Base-by-base conservation (phyloP, 2,113 vertebrate genomes). In the Cyphotilapia sp. region DNA sequence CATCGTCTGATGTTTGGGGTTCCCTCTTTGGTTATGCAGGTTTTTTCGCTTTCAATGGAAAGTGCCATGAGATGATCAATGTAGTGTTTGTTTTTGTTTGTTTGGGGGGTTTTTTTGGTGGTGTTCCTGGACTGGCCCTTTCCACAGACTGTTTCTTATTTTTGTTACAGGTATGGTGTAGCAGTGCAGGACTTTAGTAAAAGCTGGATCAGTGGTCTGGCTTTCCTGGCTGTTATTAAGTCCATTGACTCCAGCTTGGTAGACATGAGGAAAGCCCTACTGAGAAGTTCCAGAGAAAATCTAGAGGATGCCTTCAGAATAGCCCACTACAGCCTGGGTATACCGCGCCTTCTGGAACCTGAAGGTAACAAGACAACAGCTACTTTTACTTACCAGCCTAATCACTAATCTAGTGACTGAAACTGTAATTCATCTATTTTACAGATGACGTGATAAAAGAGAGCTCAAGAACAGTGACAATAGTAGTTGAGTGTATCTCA, bases 191-290 rank as follows among this genome's bases (percentile, higher is more conserved):
- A 99, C 94, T 99, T 99, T 85, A 96, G 97, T 5, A 97, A 97
- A 94, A 99, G 98, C 84, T 99, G 98, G 98, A 96, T 95, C 57
- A 99, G 98, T 9, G 98, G 98, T 82, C 94, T 99, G 86, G 98
- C 98, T 45, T 99, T 99, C 95, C 96, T 99, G 93, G 98, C 98
- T 0, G 80, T 99, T 91, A 98, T 99, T 88, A 99, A 99, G 94
- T 97, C 98, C 90, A 98, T 99, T 51, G 97, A 99, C 90, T 94
- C 96, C 80, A 98, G 96, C 90, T 94, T 99, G 92, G 98, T 99
- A 71, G 98, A 99, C 94, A 98, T 99, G 97, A 98, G 97, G 92
- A 96, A 96, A 90, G 97, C 98, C 6, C 90, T 98, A 92, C 97
- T 97, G 83, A 97, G 97, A 89, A 95, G 96, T 0, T 85, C 97